phyloP scores from a whole-genome alignment of 2,888 invertebrate genomes.

The Minunthozetes semirufus region DNA sequence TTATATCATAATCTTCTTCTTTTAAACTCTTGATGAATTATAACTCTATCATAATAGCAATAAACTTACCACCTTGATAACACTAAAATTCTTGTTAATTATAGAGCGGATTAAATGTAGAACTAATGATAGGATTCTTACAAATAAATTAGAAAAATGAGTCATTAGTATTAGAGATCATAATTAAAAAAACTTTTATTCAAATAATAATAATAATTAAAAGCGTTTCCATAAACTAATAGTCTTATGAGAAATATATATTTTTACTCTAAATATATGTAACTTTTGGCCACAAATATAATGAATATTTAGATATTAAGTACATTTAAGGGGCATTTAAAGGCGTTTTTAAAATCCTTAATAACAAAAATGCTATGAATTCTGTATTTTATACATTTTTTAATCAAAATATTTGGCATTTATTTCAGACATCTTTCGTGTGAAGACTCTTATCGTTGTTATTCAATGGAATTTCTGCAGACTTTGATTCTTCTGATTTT shows the following conservation, averaged over 20 bases:
- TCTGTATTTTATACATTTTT: background rate
- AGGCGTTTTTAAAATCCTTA: background rate
- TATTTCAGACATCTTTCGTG: background rate
- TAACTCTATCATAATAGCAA: too few relatives aligned
- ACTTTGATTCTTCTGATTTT: background rate
- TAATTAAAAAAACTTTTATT: background rate
- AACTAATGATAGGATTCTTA: background rate
- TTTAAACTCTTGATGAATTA: too few relatives aligned
- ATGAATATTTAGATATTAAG: background rate
- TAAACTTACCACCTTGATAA: too few relatives aligned
- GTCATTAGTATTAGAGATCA: background rate
- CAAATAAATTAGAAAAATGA: background rate
- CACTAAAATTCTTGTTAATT: too few relatives aligned
- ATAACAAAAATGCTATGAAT: background rate
- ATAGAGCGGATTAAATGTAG: background rate
- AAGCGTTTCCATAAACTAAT: too few relatives aligned
- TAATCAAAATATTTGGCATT: background rate
- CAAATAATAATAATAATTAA: background rate
- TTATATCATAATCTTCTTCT: too few relatives aligned
- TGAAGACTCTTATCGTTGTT: background rate
- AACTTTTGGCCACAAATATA: background rate
- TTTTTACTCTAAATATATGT: too few relatives aligned
- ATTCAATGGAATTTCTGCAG: background rate
- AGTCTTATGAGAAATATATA: too few relatives aligned
- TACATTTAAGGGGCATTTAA: background rate